Evolutionary conservation across 2,113 vertebrate genomes (phyloP).

Genomic region (Neopipo cinnamomea): DNA sequence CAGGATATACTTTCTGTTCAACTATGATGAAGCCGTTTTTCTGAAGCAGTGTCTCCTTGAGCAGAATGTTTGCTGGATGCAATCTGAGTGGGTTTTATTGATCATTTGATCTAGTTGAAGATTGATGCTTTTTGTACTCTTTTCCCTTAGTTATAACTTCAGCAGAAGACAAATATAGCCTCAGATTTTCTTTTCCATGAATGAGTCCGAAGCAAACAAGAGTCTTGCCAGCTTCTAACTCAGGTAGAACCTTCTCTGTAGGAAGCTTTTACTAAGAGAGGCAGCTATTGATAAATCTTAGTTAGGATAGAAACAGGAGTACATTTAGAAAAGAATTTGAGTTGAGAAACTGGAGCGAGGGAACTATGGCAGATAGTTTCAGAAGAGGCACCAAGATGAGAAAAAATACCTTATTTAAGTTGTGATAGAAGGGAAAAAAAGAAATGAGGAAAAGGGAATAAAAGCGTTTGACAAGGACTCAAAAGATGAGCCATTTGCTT

Average conservation of each 20-base stretch:
- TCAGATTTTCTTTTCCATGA: not conserved
- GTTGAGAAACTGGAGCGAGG: not conserved
- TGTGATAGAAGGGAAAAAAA: not conserved
- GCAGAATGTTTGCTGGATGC: conserved; percentile 6
- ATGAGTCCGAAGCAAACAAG: not conserved
- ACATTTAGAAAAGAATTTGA: not conserved
- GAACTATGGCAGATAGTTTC: not conserved
- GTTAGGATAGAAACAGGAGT: not conserved
- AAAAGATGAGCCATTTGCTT: not conserved
- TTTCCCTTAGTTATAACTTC: not conserved
- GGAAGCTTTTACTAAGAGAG: not conserved
- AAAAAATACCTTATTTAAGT: not conserved
- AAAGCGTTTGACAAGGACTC: not conserved
- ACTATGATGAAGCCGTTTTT: not conserved
- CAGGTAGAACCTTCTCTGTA: not conserved
- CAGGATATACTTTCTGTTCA: not conserved
- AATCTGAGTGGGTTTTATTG: conserved; percentile 4
- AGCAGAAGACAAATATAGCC: conserved; percentile 3
- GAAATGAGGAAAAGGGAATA: not conserved
- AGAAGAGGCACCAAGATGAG: not conserved
- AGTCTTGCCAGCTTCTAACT: not conserved
- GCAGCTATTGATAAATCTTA: not conserved
- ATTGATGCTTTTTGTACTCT: not conserved
- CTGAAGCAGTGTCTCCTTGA: not conserved
- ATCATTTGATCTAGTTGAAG: conserved; percentile 21